These are phyloP conservation scores for Mesaphorura yosii DNA, from an alignment of 1,140 invertebrate genomes.

Conservation along the genomic window DNA sequence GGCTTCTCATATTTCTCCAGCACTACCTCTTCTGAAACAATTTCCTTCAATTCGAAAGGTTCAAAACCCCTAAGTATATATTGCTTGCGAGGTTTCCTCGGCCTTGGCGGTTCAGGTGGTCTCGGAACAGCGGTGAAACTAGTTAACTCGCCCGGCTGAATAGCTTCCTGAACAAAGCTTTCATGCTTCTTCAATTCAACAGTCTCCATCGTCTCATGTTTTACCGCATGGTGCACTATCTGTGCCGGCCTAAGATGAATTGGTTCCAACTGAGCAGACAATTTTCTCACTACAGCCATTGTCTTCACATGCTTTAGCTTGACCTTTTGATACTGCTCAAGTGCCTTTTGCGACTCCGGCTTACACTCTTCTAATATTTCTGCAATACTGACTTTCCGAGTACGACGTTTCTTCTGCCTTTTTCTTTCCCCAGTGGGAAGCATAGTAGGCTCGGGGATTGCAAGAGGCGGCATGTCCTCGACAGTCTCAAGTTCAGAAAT, in stretches of 20 bases:
- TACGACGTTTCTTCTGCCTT: background rate
- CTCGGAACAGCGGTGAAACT: background rate
- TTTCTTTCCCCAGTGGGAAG: constrained; percentile 3
- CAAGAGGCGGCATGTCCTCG: background rate
- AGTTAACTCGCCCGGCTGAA: background rate
- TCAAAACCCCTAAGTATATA: constrained; percentile 1
- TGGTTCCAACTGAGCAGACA: background rate
- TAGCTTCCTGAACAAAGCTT: background rate
- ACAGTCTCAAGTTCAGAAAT: background rate
- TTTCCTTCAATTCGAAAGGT: constrained; percentile 5
- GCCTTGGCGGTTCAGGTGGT: background rate
- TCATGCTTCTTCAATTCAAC: background rate
- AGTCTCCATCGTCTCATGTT: background rate
- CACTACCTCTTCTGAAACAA: background rate
- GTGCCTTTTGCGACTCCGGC: background rate
- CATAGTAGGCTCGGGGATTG: background rate
- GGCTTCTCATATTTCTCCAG: constrained; percentile 9
- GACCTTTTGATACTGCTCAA: background rate
- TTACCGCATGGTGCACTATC: background rate
- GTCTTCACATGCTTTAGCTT: background rate
- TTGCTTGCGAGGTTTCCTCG: background rate
- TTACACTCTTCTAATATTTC: background rate
- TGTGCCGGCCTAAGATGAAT: background rate
- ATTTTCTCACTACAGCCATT: background rate
- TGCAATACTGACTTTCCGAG: background rate